Evolutionary conservation across 2,888 invertebrate genomes (phyloP), one percentile per base, ranked within the genome.

Genomic region (Aelia acuminata): DNA sequence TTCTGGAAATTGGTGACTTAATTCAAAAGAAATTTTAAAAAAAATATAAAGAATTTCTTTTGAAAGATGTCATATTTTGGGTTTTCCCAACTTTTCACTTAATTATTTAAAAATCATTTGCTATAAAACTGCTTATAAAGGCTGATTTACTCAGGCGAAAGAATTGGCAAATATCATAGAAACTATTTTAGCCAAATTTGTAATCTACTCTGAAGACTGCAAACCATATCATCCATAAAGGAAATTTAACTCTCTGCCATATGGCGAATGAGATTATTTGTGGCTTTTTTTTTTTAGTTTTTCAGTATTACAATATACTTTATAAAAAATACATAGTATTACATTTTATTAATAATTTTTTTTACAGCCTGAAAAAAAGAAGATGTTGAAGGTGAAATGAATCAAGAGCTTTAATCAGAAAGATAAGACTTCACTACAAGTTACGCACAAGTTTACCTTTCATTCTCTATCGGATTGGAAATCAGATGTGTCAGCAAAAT

Each of bases 291-390:
- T 31, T 63, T n/a, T 31, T 31, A n/a, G 31, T 63, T 31, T 31
- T 63, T 63, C 15, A 31, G 4, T 63, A 63, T 31, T 31, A 0
- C 15, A 63, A 15, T 63, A n/a, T 63, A 31, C 1, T 57, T 2
- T 63, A 31, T 63, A 31, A 53, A n/a, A 53, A 53, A 10, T 53
- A n/a, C n/a, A 53, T 53, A 53, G 3, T n/a, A n/a, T n/a, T 57
- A 18, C 18, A 20, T 35, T 35, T 70, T 18, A 70, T 18, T 70
- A 26, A 57, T 70, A 35, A 63, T 11, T 35, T 13, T 43, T 88
- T 85, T 90, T 89, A 75, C 89, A 90, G 90, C 90, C 90, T 50
- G 90, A 90, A 70, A 90, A 90, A 88, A 90, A 90, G 88, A 90
- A 90, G 49, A 31, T 88, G 31, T 18, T 88, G 84, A 88, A 87